A percentile compares a stretch with the other conserved stretches of the same genome.
Conservation (phyloP, 2,113 vertebrate genomes). For the Thymallus thymallus region DNA sequence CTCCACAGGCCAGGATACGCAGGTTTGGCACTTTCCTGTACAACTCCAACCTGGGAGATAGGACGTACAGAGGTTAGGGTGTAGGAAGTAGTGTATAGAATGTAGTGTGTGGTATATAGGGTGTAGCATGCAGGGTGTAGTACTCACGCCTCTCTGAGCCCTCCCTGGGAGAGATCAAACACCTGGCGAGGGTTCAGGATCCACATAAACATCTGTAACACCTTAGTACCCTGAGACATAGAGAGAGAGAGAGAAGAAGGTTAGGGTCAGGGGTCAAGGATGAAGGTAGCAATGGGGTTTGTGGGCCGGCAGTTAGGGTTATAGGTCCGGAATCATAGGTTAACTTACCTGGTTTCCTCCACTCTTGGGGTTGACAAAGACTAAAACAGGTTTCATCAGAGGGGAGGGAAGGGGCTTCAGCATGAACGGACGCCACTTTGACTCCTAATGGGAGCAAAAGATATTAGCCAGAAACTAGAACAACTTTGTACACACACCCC, state of each 20-base stretch:
- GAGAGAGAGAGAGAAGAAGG: conserved; percentile 1
- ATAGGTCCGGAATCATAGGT: neutral
- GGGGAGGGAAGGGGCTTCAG: conserved; percentile 92
- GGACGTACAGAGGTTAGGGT: neutral
- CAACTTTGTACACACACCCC: too few species aligned
- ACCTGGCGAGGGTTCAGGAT: conserved; percentile 97
- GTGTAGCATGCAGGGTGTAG: neutral
- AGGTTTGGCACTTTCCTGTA: conserved; percentile 98
- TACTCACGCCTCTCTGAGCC: conserved; percentile 94
- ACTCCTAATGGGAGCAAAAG: conserved; percentile 75
- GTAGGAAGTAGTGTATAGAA: neutral
- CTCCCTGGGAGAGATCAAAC: conserved; percentile 95
- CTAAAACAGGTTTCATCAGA: conserved; percentile 97
- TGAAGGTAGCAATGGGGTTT: neutral
- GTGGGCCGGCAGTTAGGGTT: too few species aligned
- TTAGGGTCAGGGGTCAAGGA: neutral
- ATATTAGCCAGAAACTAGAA: too few species aligned
- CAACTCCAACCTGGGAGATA: conserved; percentile 84
- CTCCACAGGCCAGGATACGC: conserved; percentile 93
- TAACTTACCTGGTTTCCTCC: conserved; percentile 92
- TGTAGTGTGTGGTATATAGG: conserved; percentile 18
- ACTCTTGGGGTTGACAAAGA: conserved; percentile 98
- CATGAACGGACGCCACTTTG: conserved; percentile 93
- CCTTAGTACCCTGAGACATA: conserved; percentile 84
- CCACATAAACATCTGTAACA: conserved; percentile 98